These are phyloP conservation scores for Zoanthus gigantus DNA, from an alignment of 92 coral and sea anemone genomes.

Conservation along the genomic window DNA sequence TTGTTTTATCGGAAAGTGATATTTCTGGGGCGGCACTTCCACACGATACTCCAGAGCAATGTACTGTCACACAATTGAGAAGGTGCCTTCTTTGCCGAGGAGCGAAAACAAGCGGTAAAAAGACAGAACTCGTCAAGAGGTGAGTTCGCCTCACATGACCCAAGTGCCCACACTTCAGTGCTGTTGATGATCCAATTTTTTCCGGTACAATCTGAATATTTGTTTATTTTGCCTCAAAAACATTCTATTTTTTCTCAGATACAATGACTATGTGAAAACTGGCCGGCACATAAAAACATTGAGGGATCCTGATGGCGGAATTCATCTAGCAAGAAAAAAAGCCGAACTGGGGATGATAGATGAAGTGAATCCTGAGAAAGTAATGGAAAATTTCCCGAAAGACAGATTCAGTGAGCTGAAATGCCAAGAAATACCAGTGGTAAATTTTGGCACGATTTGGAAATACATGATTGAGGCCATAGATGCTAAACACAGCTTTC, in stretches of 20 bases:
- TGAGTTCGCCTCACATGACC: neutral
- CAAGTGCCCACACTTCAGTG: slow-evolving; percentile 5
- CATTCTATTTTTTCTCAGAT: neutral
- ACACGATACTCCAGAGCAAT: neutral
- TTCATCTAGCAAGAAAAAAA: slow-evolving; percentile 22
- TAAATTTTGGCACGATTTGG: slow-evolving; percentile 23
- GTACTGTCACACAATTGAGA: slow-evolving; percentile 15
- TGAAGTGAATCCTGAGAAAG: slow-evolving; percentile 19
- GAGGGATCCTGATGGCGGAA: slow-evolving; percentile 13
- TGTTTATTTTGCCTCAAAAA: neutral
- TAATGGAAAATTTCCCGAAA: neutral
- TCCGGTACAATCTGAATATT: neutral
- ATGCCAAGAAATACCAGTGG: slow-evolving; percentile 16
- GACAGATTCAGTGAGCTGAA: slow-evolving; percentile 12
- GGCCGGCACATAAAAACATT: slow-evolving; percentile 1
- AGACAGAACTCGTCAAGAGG: slow-evolving; percentile 19
- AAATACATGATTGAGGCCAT: slow-evolving; percentile 22
- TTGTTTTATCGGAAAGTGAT: slow-evolving; percentile 3
- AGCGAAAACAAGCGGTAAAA: slow-evolving; percentile 7
- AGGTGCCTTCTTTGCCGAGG: slow-evolving; percentile 9
- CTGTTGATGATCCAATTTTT: neutral
- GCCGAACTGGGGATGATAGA: slow-evolving; percentile 27
- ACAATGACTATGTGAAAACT: slow-evolving; percentile 22
- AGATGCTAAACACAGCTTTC: slow-evolving; percentile 4
- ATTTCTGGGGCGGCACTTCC: slow-evolving; percentile 3